Evolutionary conservation across 1,140 invertebrate species (phyloP), one percentile per base, ranked within the genome.

Genomic region (Temnothorax nylanderi): DNA sequence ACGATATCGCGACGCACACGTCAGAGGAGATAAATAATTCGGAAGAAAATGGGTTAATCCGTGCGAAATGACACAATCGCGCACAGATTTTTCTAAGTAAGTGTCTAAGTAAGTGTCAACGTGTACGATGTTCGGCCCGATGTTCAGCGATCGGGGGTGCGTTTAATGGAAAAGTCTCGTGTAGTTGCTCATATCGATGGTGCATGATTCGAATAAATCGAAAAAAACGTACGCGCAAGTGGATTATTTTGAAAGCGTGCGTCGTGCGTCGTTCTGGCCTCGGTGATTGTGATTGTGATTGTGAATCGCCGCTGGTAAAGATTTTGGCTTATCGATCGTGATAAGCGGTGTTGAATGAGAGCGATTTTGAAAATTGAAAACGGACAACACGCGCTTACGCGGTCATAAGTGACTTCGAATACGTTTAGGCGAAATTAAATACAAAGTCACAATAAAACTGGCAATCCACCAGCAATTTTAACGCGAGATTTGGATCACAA

Each of bases 401-500:
- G 21, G 58, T 58, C 13, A 41, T 56, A 18, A 54, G 13, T 26
- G 10, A 10, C 10, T 47, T n/a, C 11, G 41, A 78, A 34, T 47
- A 13, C 8, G 34, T 26, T 21, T 37, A 44, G 7, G 4, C 13
- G 13, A 32, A 71, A 71, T 71, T 71, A 71, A 41, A 21, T 56
- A 21, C 8, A 32, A 62, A 62, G 8, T 32, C 6, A 44, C 18
- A 41, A 26, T 1, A 26, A 1, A 41, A 21, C 10, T 26, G 13
- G 26, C 13, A 26, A 62, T 84, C 80, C 69, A 58, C 54, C 7
- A 84, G 54, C 54, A 75, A 75, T 84, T 84, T 74, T 58, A 58
- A 58, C 13, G 7, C n/a, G 3, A 51, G 13, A 13, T 69, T 34
- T 34, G 18, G 13, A 58, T 74, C 2, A 18, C 18, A 51, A 32